Evolutionary conservation across 2,888 invertebrate species (phyloP), one percentile per base, ranked within the genome.

Genomic region (Trachelus tabidus): DNA sequence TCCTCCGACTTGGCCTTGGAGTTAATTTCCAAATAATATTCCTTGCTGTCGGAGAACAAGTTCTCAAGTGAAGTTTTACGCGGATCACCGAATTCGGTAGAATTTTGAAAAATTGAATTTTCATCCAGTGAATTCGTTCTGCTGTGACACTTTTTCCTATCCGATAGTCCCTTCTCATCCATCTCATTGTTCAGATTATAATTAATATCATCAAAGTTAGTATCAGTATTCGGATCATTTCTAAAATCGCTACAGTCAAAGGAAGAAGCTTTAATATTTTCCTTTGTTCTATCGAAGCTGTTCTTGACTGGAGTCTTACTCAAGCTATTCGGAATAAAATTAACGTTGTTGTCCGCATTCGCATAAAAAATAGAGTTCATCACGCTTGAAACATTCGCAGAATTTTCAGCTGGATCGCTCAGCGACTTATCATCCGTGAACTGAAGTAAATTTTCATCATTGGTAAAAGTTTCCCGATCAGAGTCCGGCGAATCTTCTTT

Each of bases 101-200:
- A 34, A 12, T 81, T 83, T 11, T 85, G 83, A 69, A 87, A 85
- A 23, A 84, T 85, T 33, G 86, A 83, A 77, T 87, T 85, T 68
- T 88, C 86, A 74, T 89, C 87, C 12, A 89, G 78, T 1, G 88
- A 90, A 73, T 85, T 87, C 3, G 88, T 87, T 31, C 87, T 81
- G 11, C 85, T 84, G 76, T 86, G 87, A 79, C 83, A 87, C 73
- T 86, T 86, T 33, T 88, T 86, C 4, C 81, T 82, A 71, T 81
- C 85, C 71, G 84, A 40, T 0, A 82, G 37, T 33, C 85, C 87
- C 73, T 89, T 86, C 30, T 88, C 87, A 3, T 77, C 80, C 33
- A 79, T 81, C 0, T 80, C 77, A 73, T 80, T 83, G 75, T 88
- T 86, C 12, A 89, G 68, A 76, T 89, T 88, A 68, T 87, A 89